Percentiles rank a stretch among this genome's conserved stretches.
phyloP scores from a whole-genome alignment of 2,113 vertebrate genomes.

The Colossoma macropomum region DNA sequence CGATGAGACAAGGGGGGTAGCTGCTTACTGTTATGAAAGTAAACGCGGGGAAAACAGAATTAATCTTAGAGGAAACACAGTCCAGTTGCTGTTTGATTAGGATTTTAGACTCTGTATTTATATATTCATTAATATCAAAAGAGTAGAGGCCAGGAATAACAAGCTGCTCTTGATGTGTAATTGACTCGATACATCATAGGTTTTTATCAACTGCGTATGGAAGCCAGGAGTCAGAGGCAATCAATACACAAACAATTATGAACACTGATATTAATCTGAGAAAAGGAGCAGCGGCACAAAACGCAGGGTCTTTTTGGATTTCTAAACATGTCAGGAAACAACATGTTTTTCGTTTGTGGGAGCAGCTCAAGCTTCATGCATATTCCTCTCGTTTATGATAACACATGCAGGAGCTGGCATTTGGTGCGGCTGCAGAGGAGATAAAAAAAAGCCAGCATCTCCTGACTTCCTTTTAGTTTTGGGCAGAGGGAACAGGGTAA shows the following conservation, averaged over 20 bases:
- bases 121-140: constrained; percentile 12
- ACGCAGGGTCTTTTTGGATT: neutral
- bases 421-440: constrained; percentile 66
- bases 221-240: constrained; percentile 2
- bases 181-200: constrained; percentile 38
- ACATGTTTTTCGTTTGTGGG: neutral
- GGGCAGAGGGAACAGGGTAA: constrained; percentile 67
- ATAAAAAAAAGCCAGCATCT: constrained; percentile 70
- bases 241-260: constrained; percentile 40
- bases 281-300: neutral
- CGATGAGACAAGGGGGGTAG: neutral
- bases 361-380: neutral
- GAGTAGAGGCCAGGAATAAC: constrained; percentile 5
- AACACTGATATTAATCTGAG: constrained; percentile 15
- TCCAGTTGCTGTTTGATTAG: neutral
- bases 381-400: constrained; percentile 48
- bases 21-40: constrained; percentile 19
- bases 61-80: constrained; percentile 29
- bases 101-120: neutral
- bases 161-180: constrained; percentile 28
- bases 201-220: neutral
- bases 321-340: neutral
- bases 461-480: constrained; percentile 70
- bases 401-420: constrained; percentile 76
- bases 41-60: constrained; percentile 21